Evolutionary conservation across 2,797 vertebrate genomes (phyloP).

Genomic region (Takifugu rubripes): DNA sequence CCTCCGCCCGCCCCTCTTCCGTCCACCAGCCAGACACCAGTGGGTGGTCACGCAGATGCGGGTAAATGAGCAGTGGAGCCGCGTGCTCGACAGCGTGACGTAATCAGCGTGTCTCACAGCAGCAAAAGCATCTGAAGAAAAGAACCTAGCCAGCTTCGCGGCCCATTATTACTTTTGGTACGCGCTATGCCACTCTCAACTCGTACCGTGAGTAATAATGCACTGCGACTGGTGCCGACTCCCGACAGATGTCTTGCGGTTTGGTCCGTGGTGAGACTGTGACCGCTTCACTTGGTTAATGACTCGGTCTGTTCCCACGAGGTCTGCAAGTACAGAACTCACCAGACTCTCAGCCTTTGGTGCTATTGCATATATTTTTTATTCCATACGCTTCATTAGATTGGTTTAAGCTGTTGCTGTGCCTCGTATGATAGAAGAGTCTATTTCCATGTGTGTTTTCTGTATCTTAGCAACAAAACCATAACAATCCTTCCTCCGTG

Average conservation of each 20-base stretch:
- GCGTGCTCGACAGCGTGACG: background rate
- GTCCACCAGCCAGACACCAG: slow-evolving; percentile 31
- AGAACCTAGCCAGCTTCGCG: slow-evolving; percentile 76
- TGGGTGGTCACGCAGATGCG: slow-evolving; percentile 41
- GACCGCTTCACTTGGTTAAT: slow-evolving; percentile 32
- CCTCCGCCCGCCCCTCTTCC: slow-evolving; percentile 18
- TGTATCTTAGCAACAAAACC: slow-evolving; percentile 57
- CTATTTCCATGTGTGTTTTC: slow-evolving; percentile 24
- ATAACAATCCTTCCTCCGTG: slow-evolving; percentile 24
- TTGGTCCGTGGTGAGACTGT: slow-evolving; percentile 24
- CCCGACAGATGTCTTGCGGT: slow-evolving; percentile 38
- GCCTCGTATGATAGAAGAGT: slow-evolving; percentile 35
- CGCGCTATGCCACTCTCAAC: slow-evolving; percentile 99
- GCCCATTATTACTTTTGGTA: slow-evolving; percentile 99
- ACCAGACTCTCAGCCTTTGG: slow-evolving; percentile 44
- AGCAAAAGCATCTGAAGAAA: slow-evolving; percentile 12
- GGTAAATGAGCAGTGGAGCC: slow-evolving; percentile 53
- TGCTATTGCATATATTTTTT: slow-evolving; percentile 40
- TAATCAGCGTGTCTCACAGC: slow-evolving; percentile 14
- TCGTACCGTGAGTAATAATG: slow-evolving; percentile 99
- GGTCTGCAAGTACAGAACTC: slow-evolving; percentile 34
- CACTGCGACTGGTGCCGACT: slow-evolving; percentile 83
- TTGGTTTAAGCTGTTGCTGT: slow-evolving; percentile 25
- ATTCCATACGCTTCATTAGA: slow-evolving; percentile 28
- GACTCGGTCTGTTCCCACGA: slow-evolving; percentile 30